These are phyloP conservation scores for Enteromius argenteus DNA, from an alignment of 2,797 vertebrate species.

Conservation along the genomic window DNA sequence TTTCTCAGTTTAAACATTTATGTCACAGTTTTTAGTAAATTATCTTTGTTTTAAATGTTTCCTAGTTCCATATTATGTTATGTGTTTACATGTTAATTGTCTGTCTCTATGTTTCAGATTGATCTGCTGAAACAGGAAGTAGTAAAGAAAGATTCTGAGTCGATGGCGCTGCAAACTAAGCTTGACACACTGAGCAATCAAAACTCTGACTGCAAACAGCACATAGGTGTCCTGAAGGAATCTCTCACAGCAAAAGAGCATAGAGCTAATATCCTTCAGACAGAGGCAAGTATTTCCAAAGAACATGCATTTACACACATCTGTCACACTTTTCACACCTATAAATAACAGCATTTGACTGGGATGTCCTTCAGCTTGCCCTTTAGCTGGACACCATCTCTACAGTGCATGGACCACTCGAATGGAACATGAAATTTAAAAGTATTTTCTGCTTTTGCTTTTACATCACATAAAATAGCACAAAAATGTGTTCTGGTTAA, in stretches of 20 bases:
- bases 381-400: background rate
- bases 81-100: background rate
- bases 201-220: constrained; percentile 98
- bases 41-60: no score
- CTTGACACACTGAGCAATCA: constrained; percentile 98
- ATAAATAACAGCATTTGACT: background rate
- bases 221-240: constrained; percentile 98
- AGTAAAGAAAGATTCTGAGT: constrained; percentile 96
- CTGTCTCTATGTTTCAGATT: constrained; percentile 77
- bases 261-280: constrained; percentile 94
- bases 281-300: constrained; percentile 79
- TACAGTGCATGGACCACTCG: background rate
- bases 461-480: background rate
- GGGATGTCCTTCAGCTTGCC: background rate
- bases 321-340: background rate
- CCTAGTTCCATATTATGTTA: no score
- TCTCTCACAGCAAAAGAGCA: constrained; percentile 98
- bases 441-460: background rate
- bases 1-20: no score
- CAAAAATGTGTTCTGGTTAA: background rate
- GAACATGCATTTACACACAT: background rate
- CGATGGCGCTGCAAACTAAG: constrained; percentile 98
- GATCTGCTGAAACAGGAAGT: constrained; percentile 96
- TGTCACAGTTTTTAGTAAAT: no score
- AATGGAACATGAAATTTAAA: background rate